phyloP scores from a whole-genome alignment of 1,140 invertebrate genomes.

The Proctacanthus coquilletti region DNA sequence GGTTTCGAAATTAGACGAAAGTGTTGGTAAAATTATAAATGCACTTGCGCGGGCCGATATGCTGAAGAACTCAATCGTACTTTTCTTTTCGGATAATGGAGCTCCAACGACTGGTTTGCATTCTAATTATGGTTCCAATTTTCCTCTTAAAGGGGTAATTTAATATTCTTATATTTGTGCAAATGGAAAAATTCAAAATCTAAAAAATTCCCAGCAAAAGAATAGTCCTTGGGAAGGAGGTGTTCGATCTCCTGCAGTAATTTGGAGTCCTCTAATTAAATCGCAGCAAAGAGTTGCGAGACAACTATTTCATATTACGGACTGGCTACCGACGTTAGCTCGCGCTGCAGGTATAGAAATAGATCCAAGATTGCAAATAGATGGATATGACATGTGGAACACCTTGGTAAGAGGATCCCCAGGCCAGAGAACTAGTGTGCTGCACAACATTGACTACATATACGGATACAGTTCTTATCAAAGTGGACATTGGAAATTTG shows the following conservation, averaged over 20 bases:
- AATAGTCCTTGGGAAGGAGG: constrained; percentile 77
- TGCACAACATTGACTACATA: constrained; percentile 58
- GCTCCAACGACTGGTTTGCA: constrained; percentile 54
- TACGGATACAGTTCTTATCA: constrained; percentile 43
- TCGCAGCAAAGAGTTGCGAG: constrained; percentile 43
- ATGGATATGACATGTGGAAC: constrained; percentile 58
- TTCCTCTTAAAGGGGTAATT: constrained; percentile 63
- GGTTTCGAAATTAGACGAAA: constrained; percentile 73
- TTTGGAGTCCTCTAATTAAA: constrained; percentile 56
- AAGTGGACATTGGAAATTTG: constrained; percentile 54
- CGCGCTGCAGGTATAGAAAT: constrained; percentile 39
- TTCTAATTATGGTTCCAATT: constrained; percentile 71
- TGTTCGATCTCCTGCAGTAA: constrained; percentile 52
- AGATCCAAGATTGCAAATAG: constrained; percentile 30
- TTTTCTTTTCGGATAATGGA: constrained; percentile 64
- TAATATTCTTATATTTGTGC: constrained; percentile 7
- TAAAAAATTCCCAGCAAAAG: constrained; percentile 37
- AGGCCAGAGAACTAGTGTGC: constrained; percentile 43
- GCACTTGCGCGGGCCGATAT: constrained; percentile 50
- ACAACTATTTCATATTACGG: constrained; percentile 64
- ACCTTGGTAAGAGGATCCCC: constrained; percentile 29
- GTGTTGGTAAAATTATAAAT: constrained; percentile 58
- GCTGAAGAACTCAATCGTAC: constrained; percentile 53
- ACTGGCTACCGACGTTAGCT: constrained; percentile 76
- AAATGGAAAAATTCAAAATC: background rate